Evolutionary conservation across 2,888 invertebrate species (phyloP).

Genomic region (Penaeus monodon): DNA sequence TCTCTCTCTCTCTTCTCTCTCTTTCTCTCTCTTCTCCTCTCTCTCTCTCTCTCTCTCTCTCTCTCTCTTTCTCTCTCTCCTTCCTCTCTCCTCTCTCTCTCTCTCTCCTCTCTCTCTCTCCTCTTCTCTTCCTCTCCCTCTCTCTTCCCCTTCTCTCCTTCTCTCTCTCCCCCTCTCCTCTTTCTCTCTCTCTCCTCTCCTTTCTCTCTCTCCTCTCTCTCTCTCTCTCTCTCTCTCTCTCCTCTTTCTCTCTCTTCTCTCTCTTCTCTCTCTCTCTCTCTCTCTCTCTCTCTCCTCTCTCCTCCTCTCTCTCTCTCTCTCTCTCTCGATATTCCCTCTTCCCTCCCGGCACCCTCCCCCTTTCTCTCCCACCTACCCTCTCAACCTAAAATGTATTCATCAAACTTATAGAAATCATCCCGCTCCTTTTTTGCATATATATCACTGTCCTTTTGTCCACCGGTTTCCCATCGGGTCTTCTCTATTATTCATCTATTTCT

Average conservation of each 20-base stretch:
- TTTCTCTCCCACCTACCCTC: neutral
- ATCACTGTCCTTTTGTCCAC: neutral
- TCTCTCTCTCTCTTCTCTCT: neutral
- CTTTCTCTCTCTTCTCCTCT: neutral
- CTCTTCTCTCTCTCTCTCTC: neutral
- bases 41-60: neutral
- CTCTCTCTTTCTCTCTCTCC: neutral
- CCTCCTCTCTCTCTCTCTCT: neutral
- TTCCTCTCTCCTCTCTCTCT: slow-evolving; percentile 2
- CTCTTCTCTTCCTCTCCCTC: neutral
- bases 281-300: neutral
- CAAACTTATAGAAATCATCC: neutral
- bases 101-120: slow-evolving; percentile 6
- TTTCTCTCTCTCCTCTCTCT: neutral
- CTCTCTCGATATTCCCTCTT: neutral
- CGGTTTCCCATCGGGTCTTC: neutral
- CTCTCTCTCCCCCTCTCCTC: slow-evolving; percentile 16
- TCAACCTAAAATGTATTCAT: neutral
- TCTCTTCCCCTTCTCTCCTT: neutral
- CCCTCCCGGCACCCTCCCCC: neutral
- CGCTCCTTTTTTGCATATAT: no score
- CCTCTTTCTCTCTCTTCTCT: neutral
- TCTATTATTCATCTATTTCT: no score
- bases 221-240: no score
- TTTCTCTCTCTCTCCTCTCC: neutral